Evolutionary conservation across 2,113 vertebrate species (phyloP).

Genomic region (Trinectes maculatus): DNA sequence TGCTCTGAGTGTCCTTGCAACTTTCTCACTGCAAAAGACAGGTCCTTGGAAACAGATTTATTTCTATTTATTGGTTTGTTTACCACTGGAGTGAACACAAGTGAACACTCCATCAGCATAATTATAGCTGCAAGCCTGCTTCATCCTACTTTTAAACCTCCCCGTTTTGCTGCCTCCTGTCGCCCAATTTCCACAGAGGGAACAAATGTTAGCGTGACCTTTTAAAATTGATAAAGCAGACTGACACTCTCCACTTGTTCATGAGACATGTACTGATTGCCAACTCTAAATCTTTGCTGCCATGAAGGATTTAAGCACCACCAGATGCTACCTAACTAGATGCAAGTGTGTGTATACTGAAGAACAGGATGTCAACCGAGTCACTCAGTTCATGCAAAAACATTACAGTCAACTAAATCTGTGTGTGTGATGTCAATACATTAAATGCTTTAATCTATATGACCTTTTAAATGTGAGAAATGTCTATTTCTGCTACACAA

Average conservation of each 20-base stretch:
- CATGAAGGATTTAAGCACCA: constrained; percentile 41
- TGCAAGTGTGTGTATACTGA: constrained; percentile 1
- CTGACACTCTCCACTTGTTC: constrained; percentile 27
- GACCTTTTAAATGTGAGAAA: not conserved
- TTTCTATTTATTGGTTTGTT: constrained; percentile 18
- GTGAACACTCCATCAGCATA: constrained; percentile 1
- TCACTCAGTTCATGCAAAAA: not conserved
- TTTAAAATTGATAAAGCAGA: constrained; percentile 48
- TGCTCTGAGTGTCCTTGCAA: not conserved
- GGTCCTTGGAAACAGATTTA: constrained; percentile 4
- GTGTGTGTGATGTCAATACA: not conserved
- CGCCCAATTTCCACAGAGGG: constrained; percentile 19
- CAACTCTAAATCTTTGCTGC: constrained; percentile 40
- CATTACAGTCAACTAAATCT: not conserved
- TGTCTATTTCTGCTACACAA: not conserved
- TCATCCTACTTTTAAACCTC: constrained; percentile 12
- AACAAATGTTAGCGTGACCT: constrained; percentile 58
- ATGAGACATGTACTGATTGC: constrained; percentile 53
- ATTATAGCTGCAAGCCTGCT: constrained; percentile 3
- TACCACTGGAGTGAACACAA: not conserved
- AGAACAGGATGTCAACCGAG: not conserved
- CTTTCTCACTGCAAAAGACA: not conserved
- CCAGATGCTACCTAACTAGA: constrained; percentile 35
- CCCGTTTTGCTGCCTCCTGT: not conserved
- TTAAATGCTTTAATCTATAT: not conserved